Conservation (phyloP, 2,888 invertebrate genomes). For the Agonopterix arenella region DNA sequence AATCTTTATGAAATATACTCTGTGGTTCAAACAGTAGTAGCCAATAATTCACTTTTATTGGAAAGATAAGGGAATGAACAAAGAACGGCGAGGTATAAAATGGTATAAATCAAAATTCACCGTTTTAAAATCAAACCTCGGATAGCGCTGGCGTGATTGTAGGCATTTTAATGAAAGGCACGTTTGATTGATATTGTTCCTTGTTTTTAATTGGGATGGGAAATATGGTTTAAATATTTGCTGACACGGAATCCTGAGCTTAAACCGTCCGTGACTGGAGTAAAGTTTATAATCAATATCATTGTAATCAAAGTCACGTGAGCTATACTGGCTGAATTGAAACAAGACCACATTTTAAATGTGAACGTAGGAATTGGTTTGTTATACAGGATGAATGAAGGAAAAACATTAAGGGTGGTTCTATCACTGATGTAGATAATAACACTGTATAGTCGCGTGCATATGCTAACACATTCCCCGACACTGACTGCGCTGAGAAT, state of each 20-base stretch:
- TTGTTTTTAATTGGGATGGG: constrained; percentile 1
- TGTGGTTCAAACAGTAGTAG: constrained; percentile 48
- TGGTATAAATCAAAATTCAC: constrained; percentile 52
- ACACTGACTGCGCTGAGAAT: no score
- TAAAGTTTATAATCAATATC: no score
- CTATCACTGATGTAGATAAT: no score
- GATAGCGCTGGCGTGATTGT: constrained; percentile 4
- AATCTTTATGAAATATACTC: constrained; percentile 63
- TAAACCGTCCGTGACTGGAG: neutral
- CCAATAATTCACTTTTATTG: constrained; percentile 69
- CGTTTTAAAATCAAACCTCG: constrained; percentile 39
- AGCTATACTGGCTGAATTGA: neutral
- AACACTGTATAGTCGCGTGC: no score
- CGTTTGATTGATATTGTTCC: constrained; percentile 3
- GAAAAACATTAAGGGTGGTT: no score
- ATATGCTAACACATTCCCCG: no score
- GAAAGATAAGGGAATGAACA: constrained; percentile 62
- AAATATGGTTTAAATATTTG: constrained; percentile 1
- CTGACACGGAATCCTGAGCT: constrained; percentile 2
- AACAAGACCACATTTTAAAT: no score
- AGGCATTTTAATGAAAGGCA: constrained; percentile 10
- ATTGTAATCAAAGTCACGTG: neutral
- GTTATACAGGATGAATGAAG: no score
- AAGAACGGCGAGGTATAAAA: constrained; percentile 32
- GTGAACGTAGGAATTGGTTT: no score